These are phyloP conservation scores for Automeris io DNA, from an alignment of 2,888 invertebrate species.

Conservation along the genomic window DNA sequence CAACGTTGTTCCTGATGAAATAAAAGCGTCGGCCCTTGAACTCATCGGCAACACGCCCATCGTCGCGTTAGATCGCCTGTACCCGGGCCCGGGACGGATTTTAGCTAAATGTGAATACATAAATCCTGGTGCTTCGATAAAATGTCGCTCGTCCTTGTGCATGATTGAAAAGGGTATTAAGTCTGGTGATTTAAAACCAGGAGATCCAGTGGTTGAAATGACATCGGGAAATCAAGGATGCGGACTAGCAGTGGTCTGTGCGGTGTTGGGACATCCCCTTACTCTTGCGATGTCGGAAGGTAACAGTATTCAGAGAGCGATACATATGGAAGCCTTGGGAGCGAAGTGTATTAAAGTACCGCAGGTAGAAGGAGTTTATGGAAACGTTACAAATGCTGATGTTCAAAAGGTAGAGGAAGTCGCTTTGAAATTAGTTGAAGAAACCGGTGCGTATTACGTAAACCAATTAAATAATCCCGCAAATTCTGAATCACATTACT, in stretches of 20 bases:
- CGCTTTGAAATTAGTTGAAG: slow-evolving; percentile 42
- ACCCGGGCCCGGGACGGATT: slow-evolving; percentile 59
- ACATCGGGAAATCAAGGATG: slow-evolving; percentile 69
- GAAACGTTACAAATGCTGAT: slow-evolving; percentile 59
- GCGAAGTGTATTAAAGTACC: slow-evolving; percentile 59
- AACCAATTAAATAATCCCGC: slow-evolving; percentile 57
- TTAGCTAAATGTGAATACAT: slow-evolving; percentile 69
- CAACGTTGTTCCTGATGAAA: slow-evolving; percentile 41
- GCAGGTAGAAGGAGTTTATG: slow-evolving; percentile 65
- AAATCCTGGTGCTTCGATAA: slow-evolving; percentile 67
- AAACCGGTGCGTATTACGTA: slow-evolving; percentile 56
- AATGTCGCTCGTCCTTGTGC: slow-evolving; percentile 57
- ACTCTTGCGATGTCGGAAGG: slow-evolving; percentile 65
- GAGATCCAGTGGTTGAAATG: slow-evolving; percentile 52
- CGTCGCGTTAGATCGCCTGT: slow-evolving; percentile 60
- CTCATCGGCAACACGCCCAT: slow-evolving; percentile 66
- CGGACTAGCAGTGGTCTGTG: slow-evolving; percentile 64
- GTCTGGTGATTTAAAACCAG: slow-evolving; percentile 48
- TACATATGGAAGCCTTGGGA: slow-evolving; percentile 68
- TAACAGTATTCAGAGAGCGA: slow-evolving; percentile 60
- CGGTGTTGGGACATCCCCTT: slow-evolving; percentile 57
- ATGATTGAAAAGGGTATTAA: slow-evolving; percentile 52
- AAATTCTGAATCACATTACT: slow-evolving; percentile 53
- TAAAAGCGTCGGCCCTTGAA: slow-evolving; percentile 60
- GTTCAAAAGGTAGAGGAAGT: slow-evolving; percentile 53